Conservation (phyloP, 2,888 invertebrate species). For the Stomorhina lunata region DNA sequence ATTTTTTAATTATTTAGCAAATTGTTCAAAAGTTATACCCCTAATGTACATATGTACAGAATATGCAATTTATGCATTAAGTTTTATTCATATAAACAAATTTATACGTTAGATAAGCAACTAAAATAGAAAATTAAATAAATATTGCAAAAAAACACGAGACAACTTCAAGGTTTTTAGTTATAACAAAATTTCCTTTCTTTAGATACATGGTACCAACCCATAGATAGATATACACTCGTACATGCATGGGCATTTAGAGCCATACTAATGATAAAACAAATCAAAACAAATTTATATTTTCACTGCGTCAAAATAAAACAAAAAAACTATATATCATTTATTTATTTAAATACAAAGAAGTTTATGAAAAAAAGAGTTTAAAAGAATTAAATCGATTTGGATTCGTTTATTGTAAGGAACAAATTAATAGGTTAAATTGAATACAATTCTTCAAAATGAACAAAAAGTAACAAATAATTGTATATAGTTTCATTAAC, state of each 20-base stretch:
- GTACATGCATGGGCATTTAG: not conserved
- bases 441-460: no score
- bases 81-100: constrained; percentile 13
- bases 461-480: no score
- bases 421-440: no score
- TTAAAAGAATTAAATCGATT: not conserved
- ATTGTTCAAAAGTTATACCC: no score
- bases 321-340: not conserved
- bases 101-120: constrained; percentile 15
- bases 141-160: constrained; percentile 11
- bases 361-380: not conserved
- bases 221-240: not conserved
- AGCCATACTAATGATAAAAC: constrained; percentile 1
- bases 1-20: no score
- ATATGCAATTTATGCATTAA: no score
- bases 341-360: not conserved
- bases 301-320: constrained; percentile 5
- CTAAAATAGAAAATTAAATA: not conserved
- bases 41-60: no score
- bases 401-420: no score
- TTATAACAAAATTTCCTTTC: constrained; percentile 12
- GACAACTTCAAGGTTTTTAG: constrained; percentile 35
- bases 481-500: no score
- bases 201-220: not conserved
- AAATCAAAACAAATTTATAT: constrained; percentile 8